Evolutionary conservation across 2,888 invertebrate genomes (phyloP).

Genomic region (Lasioglossum zephyrum): DNA sequence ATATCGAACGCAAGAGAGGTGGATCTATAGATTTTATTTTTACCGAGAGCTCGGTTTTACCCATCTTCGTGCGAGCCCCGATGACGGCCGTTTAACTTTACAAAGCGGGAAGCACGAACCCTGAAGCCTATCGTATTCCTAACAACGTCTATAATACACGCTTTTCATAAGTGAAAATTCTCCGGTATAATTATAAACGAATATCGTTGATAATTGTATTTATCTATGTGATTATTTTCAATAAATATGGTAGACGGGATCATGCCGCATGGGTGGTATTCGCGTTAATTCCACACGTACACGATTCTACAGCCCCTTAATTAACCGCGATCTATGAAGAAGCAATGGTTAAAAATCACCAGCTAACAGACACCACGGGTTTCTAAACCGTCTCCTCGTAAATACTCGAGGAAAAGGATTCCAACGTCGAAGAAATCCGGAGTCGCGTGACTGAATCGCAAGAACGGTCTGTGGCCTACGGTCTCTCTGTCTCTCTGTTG

Average conservation of each 20-base stretch:
- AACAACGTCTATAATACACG: not conserved
- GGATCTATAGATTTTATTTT: slow-evolving; percentile 7
- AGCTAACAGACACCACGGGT: not conserved
- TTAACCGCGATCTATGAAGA: not conserved
- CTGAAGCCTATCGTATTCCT: not conserved
- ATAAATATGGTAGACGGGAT: not conserved
- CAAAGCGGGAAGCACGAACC: not conserved
- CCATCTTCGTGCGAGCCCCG: not conserved
- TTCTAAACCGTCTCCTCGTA: slow-evolving; percentile 3
- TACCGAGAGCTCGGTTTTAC: not conserved
- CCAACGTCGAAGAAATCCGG: slow-evolving; percentile 13
- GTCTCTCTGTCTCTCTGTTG: not conserved
- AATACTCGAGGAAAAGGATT: slow-evolving; percentile 19
- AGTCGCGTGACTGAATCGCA: slow-evolving; percentile 33
- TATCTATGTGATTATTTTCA: not conserved
- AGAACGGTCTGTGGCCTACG: not conserved
- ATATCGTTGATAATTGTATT: not conserved
- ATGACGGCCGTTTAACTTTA: not conserved
- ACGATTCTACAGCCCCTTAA: not conserved
- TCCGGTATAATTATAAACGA: not conserved
- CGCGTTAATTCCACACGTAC: not conserved
- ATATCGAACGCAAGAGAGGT: not conserved
- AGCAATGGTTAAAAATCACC: slow-evolving; percentile 9
- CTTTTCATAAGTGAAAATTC: not conserved
- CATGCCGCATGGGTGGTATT: not conserved